A percentile compares a stretch with the other conserved stretches of the same genome.
phyloP scores from a whole-genome alignment of 2,113 vertebrate species.

The Takifugu flavidus region DNA sequence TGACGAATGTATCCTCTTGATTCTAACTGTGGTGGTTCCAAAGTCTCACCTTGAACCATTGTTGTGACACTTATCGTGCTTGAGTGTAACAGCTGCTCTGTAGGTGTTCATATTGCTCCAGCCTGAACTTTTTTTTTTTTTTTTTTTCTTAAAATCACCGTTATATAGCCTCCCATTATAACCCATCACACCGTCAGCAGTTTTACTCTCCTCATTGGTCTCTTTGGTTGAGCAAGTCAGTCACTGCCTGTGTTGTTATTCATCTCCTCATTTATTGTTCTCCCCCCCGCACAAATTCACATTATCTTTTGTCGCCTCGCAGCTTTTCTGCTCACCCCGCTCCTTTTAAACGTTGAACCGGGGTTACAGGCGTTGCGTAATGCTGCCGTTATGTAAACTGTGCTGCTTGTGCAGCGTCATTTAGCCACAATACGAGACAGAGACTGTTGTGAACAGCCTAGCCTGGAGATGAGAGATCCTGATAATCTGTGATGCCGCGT shows the following conservation, averaged over 20 bases:
- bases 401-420: slow-evolving; percentile 46
- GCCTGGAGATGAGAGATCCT: slow-evolving; percentile 49
- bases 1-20: slow-evolving; percentile 14
- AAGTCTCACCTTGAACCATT: slow-evolving; percentile 3
- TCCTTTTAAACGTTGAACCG: slow-evolving; percentile 51
- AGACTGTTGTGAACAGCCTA: slow-evolving; percentile 68
- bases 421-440: slow-evolving; percentile 68
- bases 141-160: neutral
- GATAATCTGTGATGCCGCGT: slow-evolving; percentile 53
- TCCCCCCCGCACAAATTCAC: slow-evolving; percentile 35
- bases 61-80: slow-evolving; percentile 12
- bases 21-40: slow-evolving; percentile 7
- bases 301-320: slow-evolving; percentile 61
- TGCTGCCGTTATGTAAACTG: slow-evolving; percentile 46
- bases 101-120: slow-evolving; percentile 9
- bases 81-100: slow-evolving; percentile 8
- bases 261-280: slow-evolving; percentile 49
- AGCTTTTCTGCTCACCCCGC: slow-evolving; percentile 53
- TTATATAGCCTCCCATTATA: slow-evolving; percentile 1
- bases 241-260: slow-evolving; percentile 50
- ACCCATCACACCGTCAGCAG: neutral
- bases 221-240: slow-evolving; percentile 53
- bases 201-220: slow-evolving; percentile 15
- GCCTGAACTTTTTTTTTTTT: slow-evolving; percentile 13
- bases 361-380: slow-evolving; percentile 41